phyloP scores from a whole-genome alignment of 2,797 vertebrate genomes.

The Pseudomugil tenellus region DNA sequence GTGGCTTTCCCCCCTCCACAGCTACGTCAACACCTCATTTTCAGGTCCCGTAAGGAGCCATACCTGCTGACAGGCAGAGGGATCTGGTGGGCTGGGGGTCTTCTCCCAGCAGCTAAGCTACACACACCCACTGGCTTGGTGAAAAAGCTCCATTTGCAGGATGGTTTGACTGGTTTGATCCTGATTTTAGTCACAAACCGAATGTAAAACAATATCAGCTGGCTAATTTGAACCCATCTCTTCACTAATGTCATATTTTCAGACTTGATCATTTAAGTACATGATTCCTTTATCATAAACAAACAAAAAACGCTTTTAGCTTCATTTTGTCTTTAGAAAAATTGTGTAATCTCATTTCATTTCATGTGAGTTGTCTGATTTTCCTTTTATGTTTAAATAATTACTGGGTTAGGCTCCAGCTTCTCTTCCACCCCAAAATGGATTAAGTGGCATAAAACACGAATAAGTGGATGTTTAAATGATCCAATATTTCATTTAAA shows the following conservation, averaged over 20 bases:
- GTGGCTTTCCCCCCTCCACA: conserved; percentile 35
- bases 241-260: no score
- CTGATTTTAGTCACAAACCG: no score
- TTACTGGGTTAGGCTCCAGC: no score
- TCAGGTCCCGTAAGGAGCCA: conserved; percentile 33
- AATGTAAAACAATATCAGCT: no score
- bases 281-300: no score
- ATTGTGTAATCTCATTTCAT: not conserved
- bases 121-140: conserved; percentile 15
- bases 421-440: no score
- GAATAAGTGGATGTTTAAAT: not conserved
- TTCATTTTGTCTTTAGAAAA: not conserved
- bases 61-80: conserved; percentile 50
- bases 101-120: conserved; percentile 26
- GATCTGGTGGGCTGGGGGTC: conserved; percentile 55
- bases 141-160: no score
- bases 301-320: not conserved
- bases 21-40: conserved; percentile 48
- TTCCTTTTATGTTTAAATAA: no score
- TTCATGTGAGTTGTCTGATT: not conserved
- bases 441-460: no score
- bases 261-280: no score
- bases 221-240: no score
- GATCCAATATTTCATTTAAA: not conserved
- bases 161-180: no score